Base-by-base conservation (phyloP, 2,797 vertebrate species). In the Linurgus olivaceus region DNA sequence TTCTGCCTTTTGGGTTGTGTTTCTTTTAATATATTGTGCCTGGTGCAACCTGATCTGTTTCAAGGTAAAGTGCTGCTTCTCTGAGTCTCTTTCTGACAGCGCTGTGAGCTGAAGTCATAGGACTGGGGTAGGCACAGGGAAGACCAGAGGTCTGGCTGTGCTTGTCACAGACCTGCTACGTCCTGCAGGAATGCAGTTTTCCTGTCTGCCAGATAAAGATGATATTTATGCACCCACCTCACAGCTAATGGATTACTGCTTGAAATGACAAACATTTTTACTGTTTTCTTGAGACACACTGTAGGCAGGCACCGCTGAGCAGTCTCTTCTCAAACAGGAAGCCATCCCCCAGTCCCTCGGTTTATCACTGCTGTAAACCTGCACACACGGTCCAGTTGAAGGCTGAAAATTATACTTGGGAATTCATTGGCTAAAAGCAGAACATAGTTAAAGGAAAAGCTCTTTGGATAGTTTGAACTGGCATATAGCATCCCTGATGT, bases 11-110 rank as follows among this genome's bases (percentile, higher is more conserved):
- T 55, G 16, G 21, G 28, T 62, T 63, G 61, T 76, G 31, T 9
- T n/a, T 65, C 58, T 90, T 88, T 81, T 62, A 83, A 59, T 88
- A 78, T 72, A 89, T 91, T 35, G 40, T 84, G 65, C 58, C 76
- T 93, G 54, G 57, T 77, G 33, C 47, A 88, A 20, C 80, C 68
- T 63, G 58, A 54, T 86, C 54, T 33, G 7, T 88, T 93, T 90
- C 91, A 94, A 91, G 92, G 92, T 83, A 88, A 93, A 80, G 74
- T 12, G 37, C 50, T 88, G 1, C 3, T 92, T 85, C 73, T 79
- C 55, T 40, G 44, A 82, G 78, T 31, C 18, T 11, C n/a, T 67
- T 47, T 67, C 47, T 71, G 84, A 57, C 17, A 38, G 63, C 52
- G 0, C 33, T 26, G 33, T 55, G 68, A 92, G 67, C 54, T 35